Conservation (phyloP, 1,140 invertebrate genomes). For the Euura saliciscinereae region DNA sequence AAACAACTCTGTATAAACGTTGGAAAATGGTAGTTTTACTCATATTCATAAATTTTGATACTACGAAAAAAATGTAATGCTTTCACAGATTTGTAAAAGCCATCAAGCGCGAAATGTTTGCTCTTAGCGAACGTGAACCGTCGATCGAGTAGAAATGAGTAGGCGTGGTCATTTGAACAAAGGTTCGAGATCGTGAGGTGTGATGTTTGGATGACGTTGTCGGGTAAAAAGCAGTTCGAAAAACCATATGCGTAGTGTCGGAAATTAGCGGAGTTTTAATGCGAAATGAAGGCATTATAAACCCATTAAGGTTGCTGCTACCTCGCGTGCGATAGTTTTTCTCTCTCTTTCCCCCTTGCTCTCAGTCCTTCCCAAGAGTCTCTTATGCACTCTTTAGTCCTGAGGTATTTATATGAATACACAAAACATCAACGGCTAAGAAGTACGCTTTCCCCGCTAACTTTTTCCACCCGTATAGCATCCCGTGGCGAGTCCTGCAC, state of each 20-base stretch:
- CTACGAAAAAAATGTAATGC: too few relatives aligned
- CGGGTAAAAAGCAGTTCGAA: too few relatives aligned
- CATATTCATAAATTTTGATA: too few relatives aligned
- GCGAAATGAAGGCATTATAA: constrained; percentile 55
- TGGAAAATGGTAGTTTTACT: too few relatives aligned
- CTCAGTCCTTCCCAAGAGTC: constrained; percentile 1
- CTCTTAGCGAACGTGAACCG: too few relatives aligned
- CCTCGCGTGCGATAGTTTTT: constrained; percentile 13
- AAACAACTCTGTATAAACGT: too few relatives aligned
- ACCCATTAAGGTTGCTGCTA: constrained; percentile 44
- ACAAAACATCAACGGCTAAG: constrained; percentile 51
- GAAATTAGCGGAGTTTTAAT: constrained; percentile 40
- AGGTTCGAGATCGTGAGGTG: too few relatives aligned
- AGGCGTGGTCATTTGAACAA: too few relatives aligned
- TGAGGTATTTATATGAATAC: constrained; percentile 52
- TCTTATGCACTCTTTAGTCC: neutral
- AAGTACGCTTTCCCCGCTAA: neutral
- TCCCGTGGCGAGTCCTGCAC: neutral
- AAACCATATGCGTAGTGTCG: neutral
- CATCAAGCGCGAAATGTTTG: too few relatives aligned
- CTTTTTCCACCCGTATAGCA: neutral
- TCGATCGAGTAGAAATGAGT: too few relatives aligned
- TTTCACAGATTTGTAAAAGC: too few relatives aligned
- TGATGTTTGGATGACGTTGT: too few relatives aligned
- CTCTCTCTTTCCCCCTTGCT: constrained; percentile 10